Evolutionary conservation across 2,888 invertebrate genomes (phyloP).

Genomic region (Aleiodes leptofemur): DNA sequence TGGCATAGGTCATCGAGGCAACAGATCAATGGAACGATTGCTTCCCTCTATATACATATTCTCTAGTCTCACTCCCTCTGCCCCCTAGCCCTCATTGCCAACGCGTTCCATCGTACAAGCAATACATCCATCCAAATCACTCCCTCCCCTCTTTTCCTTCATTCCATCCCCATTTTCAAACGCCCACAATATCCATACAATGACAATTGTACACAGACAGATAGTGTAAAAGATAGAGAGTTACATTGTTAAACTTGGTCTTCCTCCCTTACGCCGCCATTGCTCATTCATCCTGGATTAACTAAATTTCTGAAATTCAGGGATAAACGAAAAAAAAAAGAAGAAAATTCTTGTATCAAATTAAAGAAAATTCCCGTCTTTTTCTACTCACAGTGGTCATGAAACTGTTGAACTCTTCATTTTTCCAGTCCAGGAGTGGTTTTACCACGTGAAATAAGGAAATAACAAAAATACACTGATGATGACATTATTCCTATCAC

Average conservation of each 20-base stretch:
- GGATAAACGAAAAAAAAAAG: background rate
- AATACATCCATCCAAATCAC: constrained; percentile 16
- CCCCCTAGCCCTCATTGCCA: background rate
- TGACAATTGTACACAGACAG: constrained; percentile 28
- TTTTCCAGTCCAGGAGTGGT: constrained; percentile 21
- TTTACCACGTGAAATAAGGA: background rate
- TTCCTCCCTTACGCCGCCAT: constrained; percentile 61
- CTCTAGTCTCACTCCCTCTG: background rate
- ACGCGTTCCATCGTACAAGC: constrained; percentile 22
- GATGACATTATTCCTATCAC: constrained; percentile 5
- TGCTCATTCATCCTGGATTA: constrained; percentile 63
- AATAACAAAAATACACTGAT: background rate
- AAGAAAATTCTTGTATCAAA: background rate
- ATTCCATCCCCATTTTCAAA: constrained; percentile 5
- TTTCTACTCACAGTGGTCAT: constrained; percentile 46
- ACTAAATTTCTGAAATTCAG: background rate
- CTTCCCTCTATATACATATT: constrained; percentile 48
- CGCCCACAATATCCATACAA: constrained; percentile 16
- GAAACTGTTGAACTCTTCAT: constrained; percentile 24
- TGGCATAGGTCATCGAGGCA: constrained; percentile 54
- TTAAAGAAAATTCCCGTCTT: background rate
- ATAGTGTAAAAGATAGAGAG: constrained; percentile 23
- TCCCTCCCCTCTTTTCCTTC: background rate
- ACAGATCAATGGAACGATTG: constrained; percentile 63
- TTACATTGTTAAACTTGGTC: constrained; percentile 34